Evolutionary conservation across 2,797 vertebrate genomes (phyloP), one percentile per base, ranked within the genome.

Genomic region (Ispidina picta): DNA sequence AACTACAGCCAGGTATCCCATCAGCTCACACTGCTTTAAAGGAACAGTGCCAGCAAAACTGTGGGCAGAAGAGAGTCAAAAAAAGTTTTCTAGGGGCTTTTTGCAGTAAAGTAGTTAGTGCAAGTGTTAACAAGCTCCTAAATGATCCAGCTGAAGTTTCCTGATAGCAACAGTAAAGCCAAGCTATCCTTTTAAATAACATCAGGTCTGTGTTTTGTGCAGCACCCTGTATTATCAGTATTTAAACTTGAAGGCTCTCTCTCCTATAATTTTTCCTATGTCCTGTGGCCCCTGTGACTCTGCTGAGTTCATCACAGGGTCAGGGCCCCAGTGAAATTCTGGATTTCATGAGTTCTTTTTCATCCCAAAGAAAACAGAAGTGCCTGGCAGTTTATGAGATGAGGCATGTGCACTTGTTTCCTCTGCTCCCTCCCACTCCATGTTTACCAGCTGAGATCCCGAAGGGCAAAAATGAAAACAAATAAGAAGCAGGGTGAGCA

Each of bases 281-380:
- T 93, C 20, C 31, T 2, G 3, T 55, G 70, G 58, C 25, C 8
- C 54, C 48, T 65, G 64, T 54, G 83, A 70, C 62, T 77, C 62
- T 74, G 33, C 64, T 39, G 71, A 93, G 88, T 86, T 94, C 85
- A 79, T 78, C 66, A 26, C 22, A 41, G 68, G 87, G 85, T 91
- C 87, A 80, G 17, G 35, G 44, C 52, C 83, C 86, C 54, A 90
- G 33, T 65, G 51, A 80, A 69, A 84, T 86, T 88, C 83, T 89
- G 75, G 68, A 88, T 86, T 92, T 91, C 89, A 87, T 74, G 71
- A 86, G 22, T 48, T 73, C 46, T 76, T 91, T 78, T 84, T 54
- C 43, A n/a, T 29, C 54, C 49, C 69, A 83, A 77, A 75, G 62
- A 71, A 71, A 56, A 56, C 25, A 73, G 49, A 88, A 78, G 28